These are phyloP conservation scores for Mesochorus sp. DNA, from an alignment of 2,888 invertebrate genomes.

Conservation along the genomic window DNA sequence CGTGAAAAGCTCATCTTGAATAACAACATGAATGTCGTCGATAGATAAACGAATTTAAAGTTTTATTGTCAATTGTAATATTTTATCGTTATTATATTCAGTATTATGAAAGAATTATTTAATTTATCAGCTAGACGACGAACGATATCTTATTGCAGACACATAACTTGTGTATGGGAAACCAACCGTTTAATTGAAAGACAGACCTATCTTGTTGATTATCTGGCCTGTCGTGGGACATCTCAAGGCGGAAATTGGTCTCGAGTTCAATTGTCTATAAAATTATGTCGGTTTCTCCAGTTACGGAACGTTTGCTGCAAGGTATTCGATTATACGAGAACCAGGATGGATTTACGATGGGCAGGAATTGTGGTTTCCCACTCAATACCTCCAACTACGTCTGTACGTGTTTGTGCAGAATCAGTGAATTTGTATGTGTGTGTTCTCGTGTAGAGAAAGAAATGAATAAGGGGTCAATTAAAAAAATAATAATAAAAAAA, in stretches of 20 bases:
- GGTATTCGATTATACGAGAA: conserved; percentile 14
- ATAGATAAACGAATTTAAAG: too few species aligned
- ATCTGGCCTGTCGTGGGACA: conserved; percentile 34
- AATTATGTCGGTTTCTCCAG: conserved; percentile 32
- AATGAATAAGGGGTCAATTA: too few species aligned
- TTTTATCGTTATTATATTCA: not conserved
- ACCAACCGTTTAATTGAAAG: conserved; percentile 28
- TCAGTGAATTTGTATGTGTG: not conserved
- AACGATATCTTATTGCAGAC: too few species aligned
- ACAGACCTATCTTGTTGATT: conserved; percentile 49
- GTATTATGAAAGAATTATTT: too few species aligned
- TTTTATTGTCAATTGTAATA: not conserved
- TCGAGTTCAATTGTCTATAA: conserved; percentile 51
- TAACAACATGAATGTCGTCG: too few species aligned
- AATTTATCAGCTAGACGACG: not conserved
- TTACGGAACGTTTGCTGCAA: conserved; percentile 23
- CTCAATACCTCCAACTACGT: conserved; percentile 37
- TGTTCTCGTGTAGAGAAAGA: not conserved
- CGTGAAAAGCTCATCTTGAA: not conserved
- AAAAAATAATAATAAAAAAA: too few species aligned
- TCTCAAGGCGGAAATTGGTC: conserved; percentile 51
- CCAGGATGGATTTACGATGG: conserved; percentile 56
- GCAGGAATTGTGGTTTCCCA: conserved; percentile 46
- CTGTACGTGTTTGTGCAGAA: too few species aligned
- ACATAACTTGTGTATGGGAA: not conserved